Conservation (phyloP, 2,113 vertebrate genomes). For the Marmota flaviventris region DNA sequence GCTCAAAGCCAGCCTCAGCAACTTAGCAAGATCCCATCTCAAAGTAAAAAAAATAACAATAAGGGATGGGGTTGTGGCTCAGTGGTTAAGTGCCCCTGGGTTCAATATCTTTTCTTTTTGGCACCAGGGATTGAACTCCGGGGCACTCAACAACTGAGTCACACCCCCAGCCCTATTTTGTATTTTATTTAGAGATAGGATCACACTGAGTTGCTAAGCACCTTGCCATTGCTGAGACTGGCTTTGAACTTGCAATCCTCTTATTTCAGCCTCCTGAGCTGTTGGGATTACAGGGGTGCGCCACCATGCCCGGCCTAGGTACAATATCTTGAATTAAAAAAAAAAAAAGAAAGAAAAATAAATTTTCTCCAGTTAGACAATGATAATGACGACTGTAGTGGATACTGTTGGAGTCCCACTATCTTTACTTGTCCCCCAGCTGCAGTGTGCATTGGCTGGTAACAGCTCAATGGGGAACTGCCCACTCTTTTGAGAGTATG, state of each 20-base stretch:
- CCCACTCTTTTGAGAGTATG: neutral
- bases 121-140: too few relatives aligned
- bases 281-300: too few relatives aligned
- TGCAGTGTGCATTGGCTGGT: neutral
- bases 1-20: neutral
- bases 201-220: too few relatives aligned
- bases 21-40: neutral
- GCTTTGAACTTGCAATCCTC: too few relatives aligned
- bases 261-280: too few relatives aligned
- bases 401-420: accelerated
- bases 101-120: too few relatives aligned
- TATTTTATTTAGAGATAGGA: too few relatives aligned
- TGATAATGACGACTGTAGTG: accelerated
- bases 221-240: too few relatives aligned
- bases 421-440: too few relatives aligned
- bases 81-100: neutral
- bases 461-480: neutral
- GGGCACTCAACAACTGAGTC: too few relatives aligned
- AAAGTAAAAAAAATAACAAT: neutral
- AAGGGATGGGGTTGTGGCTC: neutral
- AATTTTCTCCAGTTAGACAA: neutral
- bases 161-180: too few relatives aligned
- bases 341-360: neutral
- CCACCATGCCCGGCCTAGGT: too few relatives aligned
- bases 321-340: neutral